Conservation (phyloP, 2,797 vertebrate genomes). For the Gobio occitaniae region DNA sequence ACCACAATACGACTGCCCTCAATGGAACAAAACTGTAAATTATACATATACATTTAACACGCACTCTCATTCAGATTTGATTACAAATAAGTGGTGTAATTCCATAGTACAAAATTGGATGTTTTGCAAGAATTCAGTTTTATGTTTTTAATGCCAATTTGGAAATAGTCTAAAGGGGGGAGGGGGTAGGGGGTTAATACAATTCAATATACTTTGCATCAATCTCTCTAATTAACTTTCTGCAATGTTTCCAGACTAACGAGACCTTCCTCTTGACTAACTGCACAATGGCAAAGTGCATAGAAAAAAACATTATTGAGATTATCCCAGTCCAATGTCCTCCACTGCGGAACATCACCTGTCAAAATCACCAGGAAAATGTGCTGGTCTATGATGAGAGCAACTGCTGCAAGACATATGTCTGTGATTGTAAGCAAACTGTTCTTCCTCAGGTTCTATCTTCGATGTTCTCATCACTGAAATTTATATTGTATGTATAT, state of each 20-base stretch:
- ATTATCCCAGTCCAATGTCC: constrained; percentile 78
- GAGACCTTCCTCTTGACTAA: constrained; percentile 76
- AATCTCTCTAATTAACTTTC: constrained; percentile 15
- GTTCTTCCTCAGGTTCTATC: too few species aligned
- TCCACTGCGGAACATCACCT: constrained; percentile 80
- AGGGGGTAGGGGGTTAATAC: too few species aligned
- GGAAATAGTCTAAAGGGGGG: too few species aligned
- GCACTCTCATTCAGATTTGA: not conserved
- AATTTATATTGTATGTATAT: too few species aligned
- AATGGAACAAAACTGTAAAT: constrained; percentile 73
- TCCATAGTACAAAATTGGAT: not conserved
- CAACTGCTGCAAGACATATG: constrained; percentile 85
- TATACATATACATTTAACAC: too few species aligned
- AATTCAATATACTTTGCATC: not conserved
- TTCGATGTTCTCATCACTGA: too few species aligned
- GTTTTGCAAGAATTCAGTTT: not conserved
- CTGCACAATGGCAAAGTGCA: constrained; percentile 78
- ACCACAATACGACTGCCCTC: constrained; percentile 61
- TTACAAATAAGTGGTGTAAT: not conserved
- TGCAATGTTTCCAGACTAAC: constrained; percentile 69
- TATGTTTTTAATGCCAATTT: too few species aligned
- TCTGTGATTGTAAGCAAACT: constrained; percentile 88
- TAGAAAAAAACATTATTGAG: constrained; percentile 77
- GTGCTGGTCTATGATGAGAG: constrained; percentile 78
- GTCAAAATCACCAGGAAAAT: constrained; percentile 80